phyloP scores from a whole-genome alignment of 2,888 invertebrate genomes.

The Drosophila hawaiiensis region DNA sequence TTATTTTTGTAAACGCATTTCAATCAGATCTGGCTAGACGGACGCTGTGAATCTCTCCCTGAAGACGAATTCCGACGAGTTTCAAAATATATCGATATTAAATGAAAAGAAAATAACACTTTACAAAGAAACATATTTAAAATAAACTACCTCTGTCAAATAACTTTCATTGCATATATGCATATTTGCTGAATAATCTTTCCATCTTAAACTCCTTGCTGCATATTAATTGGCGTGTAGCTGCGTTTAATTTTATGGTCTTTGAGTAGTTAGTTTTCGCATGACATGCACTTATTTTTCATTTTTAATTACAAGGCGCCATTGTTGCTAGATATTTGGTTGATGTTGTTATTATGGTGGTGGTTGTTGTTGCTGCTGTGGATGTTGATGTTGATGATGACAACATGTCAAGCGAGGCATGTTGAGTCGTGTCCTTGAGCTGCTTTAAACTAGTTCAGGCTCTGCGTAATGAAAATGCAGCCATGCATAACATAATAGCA shows the following conservation, averaged over 20 bases:
- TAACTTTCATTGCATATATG: background rate
- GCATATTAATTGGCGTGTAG: conserved; percentile 26
- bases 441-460: conserved; percentile 69
- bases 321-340: conserved; percentile 56
- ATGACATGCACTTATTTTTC: conserved; percentile 29
- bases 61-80: background rate
- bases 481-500: conserved; percentile 65
- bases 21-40: too few species aligned
- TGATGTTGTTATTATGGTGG: conserved; percentile 10
- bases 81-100: background rate
- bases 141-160: background rate
- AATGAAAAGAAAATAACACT: background rate
- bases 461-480: conserved; percentile 75
- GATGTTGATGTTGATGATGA: conserved; percentile 39
- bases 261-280: conserved; percentile 22
- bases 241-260: conserved; percentile 16
- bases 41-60: too few species aligned
- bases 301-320: conserved; percentile 44
- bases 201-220: background rate
- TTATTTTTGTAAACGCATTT: too few species aligned
- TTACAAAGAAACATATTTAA: background rate
- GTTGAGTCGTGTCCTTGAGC: conserved; percentile 69
- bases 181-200: background rate
- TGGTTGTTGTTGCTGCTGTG: background rate
- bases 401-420: conserved; percentile 60